These are phyloP conservation scores for Neodon shergylaensis DNA, from an alignment of 2,113 vertebrate species.

Conservation along the genomic window DNA sequence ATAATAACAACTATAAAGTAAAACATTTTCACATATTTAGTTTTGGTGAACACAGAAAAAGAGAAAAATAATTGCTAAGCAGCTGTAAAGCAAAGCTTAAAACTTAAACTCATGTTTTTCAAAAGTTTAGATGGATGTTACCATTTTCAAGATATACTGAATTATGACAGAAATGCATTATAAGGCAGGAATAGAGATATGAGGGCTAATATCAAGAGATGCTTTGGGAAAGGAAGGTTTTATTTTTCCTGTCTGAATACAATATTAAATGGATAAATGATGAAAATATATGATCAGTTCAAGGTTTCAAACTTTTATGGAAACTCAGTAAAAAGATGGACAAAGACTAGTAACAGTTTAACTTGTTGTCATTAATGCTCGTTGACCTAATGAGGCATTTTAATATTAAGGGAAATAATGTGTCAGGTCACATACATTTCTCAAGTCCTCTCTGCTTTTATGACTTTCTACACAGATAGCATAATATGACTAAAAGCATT, in stretches of 20 bases:
- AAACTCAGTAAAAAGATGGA: neutral
- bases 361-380: neutral
- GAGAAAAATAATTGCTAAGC: no score
- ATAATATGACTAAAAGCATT: slow-evolving; percentile 20
- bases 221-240: slow-evolving; percentile 39
- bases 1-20: no score
- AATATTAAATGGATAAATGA: slow-evolving; percentile 38
- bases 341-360: neutral
- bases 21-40: no score
- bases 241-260: neutral
- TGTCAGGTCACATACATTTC: neutral
- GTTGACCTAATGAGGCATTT: neutral
- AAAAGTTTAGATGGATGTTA: slow-evolving; percentile 63
- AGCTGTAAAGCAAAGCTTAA: no score
- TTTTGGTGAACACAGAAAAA: no score
- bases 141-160: slow-evolving; percentile 47
- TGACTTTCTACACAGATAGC: neutral
- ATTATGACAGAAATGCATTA: slow-evolving; percentile 43
- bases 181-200: slow-evolving; percentile 45
- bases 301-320: neutral
- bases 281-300: neutral
- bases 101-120: neutral
- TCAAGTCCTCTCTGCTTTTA: neutral
- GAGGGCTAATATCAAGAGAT: slow-evolving; percentile 44
- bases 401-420: slow-evolving; percentile 43